A percentile compares a stretch with the other conserved stretches of the same genome.
Conservation (phyloP, 2,113 vertebrate genomes). For the Solea solea region DNA sequence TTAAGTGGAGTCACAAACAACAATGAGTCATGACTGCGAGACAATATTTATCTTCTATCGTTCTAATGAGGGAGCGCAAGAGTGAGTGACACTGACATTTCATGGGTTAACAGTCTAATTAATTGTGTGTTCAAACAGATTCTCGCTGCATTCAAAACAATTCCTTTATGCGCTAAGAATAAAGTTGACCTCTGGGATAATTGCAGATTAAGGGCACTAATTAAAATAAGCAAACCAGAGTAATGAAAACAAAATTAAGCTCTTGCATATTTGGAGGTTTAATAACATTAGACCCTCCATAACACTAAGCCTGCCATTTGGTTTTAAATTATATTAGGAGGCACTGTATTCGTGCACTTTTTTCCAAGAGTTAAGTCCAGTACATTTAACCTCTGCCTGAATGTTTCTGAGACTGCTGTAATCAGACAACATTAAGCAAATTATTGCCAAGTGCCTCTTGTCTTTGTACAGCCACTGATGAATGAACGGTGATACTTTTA, state of each 20-base stretch:
- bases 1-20: constrained; percentile 46
- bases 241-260: constrained; percentile 78
- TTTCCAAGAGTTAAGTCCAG: constrained; percentile 26
- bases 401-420: constrained; percentile 25
- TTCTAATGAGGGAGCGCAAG: constrained; percentile 47
- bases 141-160: constrained; percentile 73
- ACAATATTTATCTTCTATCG: constrained; percentile 41
- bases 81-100: constrained; percentile 77
- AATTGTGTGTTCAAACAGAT: constrained; percentile 75
- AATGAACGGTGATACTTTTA: constrained; percentile 62
- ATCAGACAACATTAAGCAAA: constrained; percentile 55
- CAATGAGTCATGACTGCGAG: constrained; percentile 23
- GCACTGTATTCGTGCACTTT: constrained; percentile 23
- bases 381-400: constrained; percentile 26
- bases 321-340: constrained; percentile 52
- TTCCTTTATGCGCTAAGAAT: constrained; percentile 60
- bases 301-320: constrained; percentile 62
- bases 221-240: constrained; percentile 80
- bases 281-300: constrained; percentile 44
- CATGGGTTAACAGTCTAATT: constrained; percentile 78
- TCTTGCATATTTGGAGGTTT: constrained; percentile 62
- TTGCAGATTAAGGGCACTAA: constrained; percentile 82
- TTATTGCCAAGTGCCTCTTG: constrained; percentile 36
- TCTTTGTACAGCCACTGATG: constrained; percentile 39
- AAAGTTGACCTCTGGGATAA: constrained; percentile 80